phyloP scores from a whole-genome alignment of 2,797 vertebrate species.

The Anguilla marmorata region DNA sequence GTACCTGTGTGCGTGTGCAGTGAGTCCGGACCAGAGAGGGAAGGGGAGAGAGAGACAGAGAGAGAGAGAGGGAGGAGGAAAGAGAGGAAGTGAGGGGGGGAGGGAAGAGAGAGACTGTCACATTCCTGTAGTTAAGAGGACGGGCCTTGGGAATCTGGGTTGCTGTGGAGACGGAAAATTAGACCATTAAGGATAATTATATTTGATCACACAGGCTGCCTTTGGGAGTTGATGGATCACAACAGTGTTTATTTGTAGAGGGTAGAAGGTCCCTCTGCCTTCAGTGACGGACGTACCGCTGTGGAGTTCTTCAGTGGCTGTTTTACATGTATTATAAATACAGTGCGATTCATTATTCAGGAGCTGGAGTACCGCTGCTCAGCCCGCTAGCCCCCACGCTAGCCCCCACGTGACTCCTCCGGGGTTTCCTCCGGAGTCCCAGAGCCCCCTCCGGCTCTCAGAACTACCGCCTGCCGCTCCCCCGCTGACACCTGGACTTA shows the following conservation, averaged over 20 bases:
- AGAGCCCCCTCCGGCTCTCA: background rate
- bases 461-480: background rate
- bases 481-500: too few relatives aligned
- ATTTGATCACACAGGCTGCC: background rate
- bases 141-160: background rate
- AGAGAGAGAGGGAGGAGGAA: background rate
- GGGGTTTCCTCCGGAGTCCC: conserved; percentile 27
- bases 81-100: background rate
- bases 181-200: background rate
- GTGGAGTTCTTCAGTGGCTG: conserved; percentile 23
- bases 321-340: conserved; percentile 52
- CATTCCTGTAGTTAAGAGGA: background rate
- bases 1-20: background rate
- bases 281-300: background rate
- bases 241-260: background rate
- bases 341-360: conserved; percentile 53
- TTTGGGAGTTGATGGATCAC: background rate
- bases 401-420: conserved; percentile 30
- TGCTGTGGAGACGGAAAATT: background rate
- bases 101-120: background rate
- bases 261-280: background rate
- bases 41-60: background rate
- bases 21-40: background rate
- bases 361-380: conserved; percentile 28
- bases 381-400: conserved; percentile 21